A percentile compares a stretch with the other conserved stretches of the same genome.
Evolutionary conservation across 2,888 invertebrate species (phyloP).

Genomic region (Baronia brevicornis): DNA sequence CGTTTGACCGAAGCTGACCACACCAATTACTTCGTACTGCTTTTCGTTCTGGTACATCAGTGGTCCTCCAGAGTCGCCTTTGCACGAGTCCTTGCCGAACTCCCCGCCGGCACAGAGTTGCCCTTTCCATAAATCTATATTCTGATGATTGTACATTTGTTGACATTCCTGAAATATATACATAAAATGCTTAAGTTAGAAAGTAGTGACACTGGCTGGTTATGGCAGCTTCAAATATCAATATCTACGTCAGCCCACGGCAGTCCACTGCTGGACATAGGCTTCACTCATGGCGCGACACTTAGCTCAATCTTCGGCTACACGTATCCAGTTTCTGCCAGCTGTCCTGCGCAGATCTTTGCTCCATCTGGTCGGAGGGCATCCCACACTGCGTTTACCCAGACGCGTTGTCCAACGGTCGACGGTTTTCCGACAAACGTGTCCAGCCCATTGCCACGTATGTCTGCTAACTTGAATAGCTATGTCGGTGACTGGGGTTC

Average conservation of each 20-base stretch:
- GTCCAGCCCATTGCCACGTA: too few relatives aligned
- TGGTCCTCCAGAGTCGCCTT: slow-evolving; percentile 80
- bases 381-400: too few relatives aligned
- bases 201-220: background rate
- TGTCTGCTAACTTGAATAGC: background rate
- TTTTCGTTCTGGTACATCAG: slow-evolving; percentile 57
- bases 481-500: background rate
- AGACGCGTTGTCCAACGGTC: too few relatives aligned
- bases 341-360: too few relatives aligned
- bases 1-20: slow-evolving; percentile 78
- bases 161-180: slow-evolving; percentile 31
- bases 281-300: too few relatives aligned
- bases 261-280: too few relatives aligned
- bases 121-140: slow-evolving; percentile 26
- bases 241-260: too few relatives aligned
- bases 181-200: too few relatives aligned
- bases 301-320: too few relatives aligned
- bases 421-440: too few relatives aligned
- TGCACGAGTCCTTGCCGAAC: slow-evolving; percentile 73
- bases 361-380: too few relatives aligned
- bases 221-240: background rate
- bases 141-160: slow-evolving; percentile 20
- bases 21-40: slow-evolving; percentile 49
- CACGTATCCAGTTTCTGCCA: too few relatives aligned
- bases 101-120: slow-evolving; percentile 77